A percentile compares a stretch with the other conserved stretches of the same genome.
phyloP scores from a whole-genome alignment of 1,140 invertebrate species.

The Portunus trituberculatus region DNA sequence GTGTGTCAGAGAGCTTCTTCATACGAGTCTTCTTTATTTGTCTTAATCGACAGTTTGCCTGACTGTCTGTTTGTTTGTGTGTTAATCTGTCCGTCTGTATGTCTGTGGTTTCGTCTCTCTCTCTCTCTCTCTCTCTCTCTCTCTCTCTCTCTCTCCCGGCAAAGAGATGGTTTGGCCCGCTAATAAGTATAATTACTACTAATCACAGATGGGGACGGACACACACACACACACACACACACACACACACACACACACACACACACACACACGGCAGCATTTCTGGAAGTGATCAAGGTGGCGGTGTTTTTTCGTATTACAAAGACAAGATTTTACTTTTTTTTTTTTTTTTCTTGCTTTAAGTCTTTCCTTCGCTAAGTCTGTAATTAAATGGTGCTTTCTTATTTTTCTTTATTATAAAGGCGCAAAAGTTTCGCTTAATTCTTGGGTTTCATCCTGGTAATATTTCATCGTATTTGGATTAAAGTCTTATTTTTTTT shows the following conservation, averaged over 20 bases:
- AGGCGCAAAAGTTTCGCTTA: too few species aligned
- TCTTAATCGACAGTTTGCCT: too few species aligned
- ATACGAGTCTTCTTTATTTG: too few species aligned
- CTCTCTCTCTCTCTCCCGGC: not conserved
- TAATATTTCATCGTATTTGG: too few species aligned
- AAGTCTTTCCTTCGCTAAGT: too few species aligned
- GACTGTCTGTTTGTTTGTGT: too few species aligned
- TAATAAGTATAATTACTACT: conserved; percentile 4
- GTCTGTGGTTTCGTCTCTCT: not conserved
- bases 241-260: conserved; percentile 4
- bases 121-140: conserved; percentile 7
- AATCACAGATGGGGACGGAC: not conserved
- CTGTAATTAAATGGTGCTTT: too few species aligned
- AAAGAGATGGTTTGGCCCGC: not conserved
- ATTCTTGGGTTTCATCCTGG: too few species aligned
- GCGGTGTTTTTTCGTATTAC: not conserved
- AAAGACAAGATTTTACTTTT: not conserved
- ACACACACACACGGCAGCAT: not conserved
- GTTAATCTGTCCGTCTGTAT: not conserved
- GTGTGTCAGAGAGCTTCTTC: too few species aligned
- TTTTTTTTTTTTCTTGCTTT: not conserved
- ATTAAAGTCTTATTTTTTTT: too few species aligned
- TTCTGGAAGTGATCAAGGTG: not conserved
- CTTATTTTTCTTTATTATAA: too few species aligned
- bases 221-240: conserved; percentile 18